Evolutionary conservation across 2,888 invertebrate genomes (phyloP).

Genomic region (Agriotes lineatus): DNA sequence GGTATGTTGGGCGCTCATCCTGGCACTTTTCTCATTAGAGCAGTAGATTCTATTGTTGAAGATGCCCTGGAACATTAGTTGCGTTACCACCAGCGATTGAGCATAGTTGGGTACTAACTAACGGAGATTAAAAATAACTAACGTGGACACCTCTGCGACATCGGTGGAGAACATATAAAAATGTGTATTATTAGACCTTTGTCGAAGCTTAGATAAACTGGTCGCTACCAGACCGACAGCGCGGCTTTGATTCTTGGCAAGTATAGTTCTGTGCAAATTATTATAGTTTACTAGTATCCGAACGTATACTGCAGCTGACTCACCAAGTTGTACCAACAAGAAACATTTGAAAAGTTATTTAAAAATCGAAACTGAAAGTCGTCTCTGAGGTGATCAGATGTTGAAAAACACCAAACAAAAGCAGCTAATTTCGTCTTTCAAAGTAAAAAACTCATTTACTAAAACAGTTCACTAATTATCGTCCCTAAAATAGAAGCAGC

Average conservation of each 20-base stretch:
- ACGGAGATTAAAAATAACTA: slow-evolving; percentile 24
- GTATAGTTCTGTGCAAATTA: neutral
- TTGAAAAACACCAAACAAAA: too few species aligned
- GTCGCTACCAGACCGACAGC: neutral
- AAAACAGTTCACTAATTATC: too few species aligned
- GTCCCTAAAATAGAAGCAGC: too few species aligned
- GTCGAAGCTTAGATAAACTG: slow-evolving; percentile 3
- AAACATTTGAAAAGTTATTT: too few species aligned
- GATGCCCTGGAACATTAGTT: slow-evolving; percentile 14
- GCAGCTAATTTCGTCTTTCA: too few species aligned
- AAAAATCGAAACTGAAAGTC: too few species aligned
- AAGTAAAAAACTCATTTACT: too few species aligned
- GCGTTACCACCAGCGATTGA: slow-evolving; percentile 10
- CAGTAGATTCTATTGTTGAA: slow-evolving; percentile 9
- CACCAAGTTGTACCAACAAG: too few species aligned
- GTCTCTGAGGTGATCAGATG: too few species aligned
- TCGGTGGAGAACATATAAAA: slow-evolving; percentile 21
- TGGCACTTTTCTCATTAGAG: slow-evolving; percentile 1
- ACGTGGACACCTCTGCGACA: slow-evolving; percentile 26
- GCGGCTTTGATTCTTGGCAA: neutral
- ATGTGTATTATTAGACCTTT: slow-evolving; percentile 31
- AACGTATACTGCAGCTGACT: neutral
- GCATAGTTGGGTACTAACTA: slow-evolving; percentile 19
- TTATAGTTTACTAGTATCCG: neutral
- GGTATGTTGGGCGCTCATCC: slow-evolving; percentile 65